Percentiles rank a stretch among this genome's conserved stretches.
These are phyloP conservation scores for Phalacrocorax brasilianus DNA, from an alignment of 2,113 vertebrate species.

Conservation along the genomic window DNA sequence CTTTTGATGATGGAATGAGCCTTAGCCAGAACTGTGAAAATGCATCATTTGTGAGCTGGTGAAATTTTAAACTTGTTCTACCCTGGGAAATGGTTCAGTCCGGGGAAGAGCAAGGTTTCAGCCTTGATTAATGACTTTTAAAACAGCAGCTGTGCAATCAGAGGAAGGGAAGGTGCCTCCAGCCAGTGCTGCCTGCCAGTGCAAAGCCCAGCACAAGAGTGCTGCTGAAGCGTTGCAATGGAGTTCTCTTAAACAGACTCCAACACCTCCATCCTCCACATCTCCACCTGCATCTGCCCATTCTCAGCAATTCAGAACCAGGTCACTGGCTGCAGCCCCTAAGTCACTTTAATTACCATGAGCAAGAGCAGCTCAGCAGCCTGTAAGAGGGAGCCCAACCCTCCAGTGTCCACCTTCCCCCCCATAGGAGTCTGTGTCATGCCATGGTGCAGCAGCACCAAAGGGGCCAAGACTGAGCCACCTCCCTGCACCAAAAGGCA, in stretches of 20 bases:
- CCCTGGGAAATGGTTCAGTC: not conserved
- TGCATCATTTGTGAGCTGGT: not conserved
- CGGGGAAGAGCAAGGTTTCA: conserved; percentile 4
- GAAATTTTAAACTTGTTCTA: not conserved
- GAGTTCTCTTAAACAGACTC: not conserved
- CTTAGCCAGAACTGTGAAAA: not conserved
- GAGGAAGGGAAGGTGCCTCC: not conserved
- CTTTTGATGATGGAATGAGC: not conserved
- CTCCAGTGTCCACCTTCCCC: rapidly evolving
- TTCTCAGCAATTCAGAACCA: rapidly evolving
- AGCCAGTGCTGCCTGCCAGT: rapidly evolving
- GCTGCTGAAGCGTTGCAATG: not conserved
- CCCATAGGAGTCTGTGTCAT: rapidly evolving
- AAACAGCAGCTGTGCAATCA: not conserved
- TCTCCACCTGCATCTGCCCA: not conserved
- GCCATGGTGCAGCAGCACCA: not conserved
- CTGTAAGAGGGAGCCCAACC: not conserved
- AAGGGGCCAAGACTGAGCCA: not conserved
- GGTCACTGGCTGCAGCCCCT: not conserved
- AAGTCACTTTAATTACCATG: rapidly evolving
- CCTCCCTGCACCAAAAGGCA: not conserved
- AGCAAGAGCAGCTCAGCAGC: not conserved
- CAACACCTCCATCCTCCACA: not conserved
- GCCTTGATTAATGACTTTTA: not conserved
- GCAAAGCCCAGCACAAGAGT: not conserved